Evolutionary conservation across 2,797 vertebrate species (phyloP).

Genomic region (Myotis findleyi): DNA sequence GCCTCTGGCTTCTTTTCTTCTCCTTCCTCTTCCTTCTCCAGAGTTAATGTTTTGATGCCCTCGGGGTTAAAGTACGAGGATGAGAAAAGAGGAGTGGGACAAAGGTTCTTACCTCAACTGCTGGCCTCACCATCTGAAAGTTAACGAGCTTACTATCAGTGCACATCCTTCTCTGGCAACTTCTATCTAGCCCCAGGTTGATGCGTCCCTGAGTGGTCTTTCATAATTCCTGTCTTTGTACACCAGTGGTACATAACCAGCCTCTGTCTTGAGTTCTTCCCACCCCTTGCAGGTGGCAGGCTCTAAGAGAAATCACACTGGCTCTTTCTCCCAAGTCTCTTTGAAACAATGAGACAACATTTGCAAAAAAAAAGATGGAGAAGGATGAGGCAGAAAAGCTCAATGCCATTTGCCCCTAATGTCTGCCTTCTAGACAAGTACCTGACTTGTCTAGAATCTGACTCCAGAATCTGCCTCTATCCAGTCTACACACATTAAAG

Average conservation of each 20-base stretch:
- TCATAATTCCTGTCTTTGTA: background rate
- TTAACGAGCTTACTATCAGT: background rate
- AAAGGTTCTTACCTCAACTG: background rate
- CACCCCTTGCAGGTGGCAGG: background rate
- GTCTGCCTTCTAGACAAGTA: background rate
- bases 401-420: background rate
- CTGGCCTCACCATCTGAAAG: background rate
- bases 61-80: constrained; percentile 7
- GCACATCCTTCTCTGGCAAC: background rate
- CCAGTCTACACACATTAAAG: background rate
- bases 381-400: background rate
- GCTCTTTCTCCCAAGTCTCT: constrained; percentile 1
- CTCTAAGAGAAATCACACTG: background rate
- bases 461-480: background rate
- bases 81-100: background rate
- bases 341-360: background rate
- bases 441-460: background rate
- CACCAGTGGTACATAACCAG: background rate
- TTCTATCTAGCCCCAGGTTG: background rate
- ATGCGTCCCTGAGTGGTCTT: background rate
- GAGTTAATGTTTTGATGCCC: background rate
- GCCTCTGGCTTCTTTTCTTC: background rate
- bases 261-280: background rate
- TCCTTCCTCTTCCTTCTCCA: background rate
- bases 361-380: background rate